Percentiles rank a stretch among this genome's conserved stretches.
Conservation (phyloP, 2,113 vertebrate genomes). For the Saguinus imperator region DNA sequence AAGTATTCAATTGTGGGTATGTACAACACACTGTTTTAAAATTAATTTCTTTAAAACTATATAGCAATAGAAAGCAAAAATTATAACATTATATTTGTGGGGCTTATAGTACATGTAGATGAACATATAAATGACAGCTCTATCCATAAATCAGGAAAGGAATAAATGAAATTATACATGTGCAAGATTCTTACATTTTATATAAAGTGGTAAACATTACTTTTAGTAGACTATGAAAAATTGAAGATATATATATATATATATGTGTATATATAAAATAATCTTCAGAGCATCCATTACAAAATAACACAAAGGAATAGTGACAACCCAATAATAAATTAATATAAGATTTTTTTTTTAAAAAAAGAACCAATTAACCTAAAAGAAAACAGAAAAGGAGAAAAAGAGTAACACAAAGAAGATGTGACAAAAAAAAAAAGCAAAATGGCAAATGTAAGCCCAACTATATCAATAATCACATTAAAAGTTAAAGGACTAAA, state of each 20-base stretch:
- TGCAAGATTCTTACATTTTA: neutral
- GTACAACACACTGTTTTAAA: neutral
- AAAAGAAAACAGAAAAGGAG: neutral
- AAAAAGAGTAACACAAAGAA: neutral
- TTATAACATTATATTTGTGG: neutral
- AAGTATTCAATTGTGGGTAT: neutral
- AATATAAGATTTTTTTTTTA: neutral
- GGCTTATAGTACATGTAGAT: neutral
- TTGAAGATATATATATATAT: neutral
- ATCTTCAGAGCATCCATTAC: neutral
- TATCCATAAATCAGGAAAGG: neutral
- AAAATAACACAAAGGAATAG: neutral
- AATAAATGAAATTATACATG: neutral
- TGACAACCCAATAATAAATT: neutral
- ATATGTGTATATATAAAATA: no score
- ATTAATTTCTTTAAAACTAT: neutral
- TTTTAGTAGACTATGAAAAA: neutral
- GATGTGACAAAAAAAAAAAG: neutral
- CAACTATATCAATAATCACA: neutral
- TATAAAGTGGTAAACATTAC: neutral
- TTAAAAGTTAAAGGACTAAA: neutral
- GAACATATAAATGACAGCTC: neutral
- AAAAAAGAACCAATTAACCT: neutral
- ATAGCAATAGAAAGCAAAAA: neutral
- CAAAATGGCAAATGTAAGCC: neutral